Evolutionary conservation across 1,140 invertebrate species (phyloP), one percentile per base, ranked within the genome.

Genomic region (Coelopa frigida): DNA sequence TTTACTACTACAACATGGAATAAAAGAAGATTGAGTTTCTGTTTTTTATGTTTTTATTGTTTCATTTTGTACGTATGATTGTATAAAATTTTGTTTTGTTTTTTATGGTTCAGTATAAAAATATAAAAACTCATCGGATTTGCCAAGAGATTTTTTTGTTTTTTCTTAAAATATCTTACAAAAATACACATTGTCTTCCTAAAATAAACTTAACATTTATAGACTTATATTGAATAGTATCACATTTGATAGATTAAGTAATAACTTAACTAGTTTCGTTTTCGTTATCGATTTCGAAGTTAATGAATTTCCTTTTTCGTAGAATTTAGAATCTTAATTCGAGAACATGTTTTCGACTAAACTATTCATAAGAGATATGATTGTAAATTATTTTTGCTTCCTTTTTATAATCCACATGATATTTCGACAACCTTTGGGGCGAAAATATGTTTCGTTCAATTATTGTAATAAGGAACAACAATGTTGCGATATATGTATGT

Each of bases 381-480:
- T 20, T 43, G 14, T 24, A 23, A 15, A 14, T 31, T 5, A 31
- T 17, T 42, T 12, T 17, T 42, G 23, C 29, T 26, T n/a, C n/a
- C n/a, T n/a, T n/a, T n/a, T n/a, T n/a, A n/a, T n/a, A n/a, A n/a
- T n/a, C n/a, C n/a, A n/a, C n/a, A n/a, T n/a, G n/a, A n/a, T n/a
- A n/a, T n/a, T n/a, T n/a, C n/a, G n/a, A n/a, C n/a, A n/a, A n/a
- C n/a, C n/a, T n/a, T n/a, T 29, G 7, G 27, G 27, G 7, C n/a
- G n/a, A 24, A 22, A 43, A 31, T 44, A 22, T 20, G 27, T 22
- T 29, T n/a, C 27, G 27, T 14, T 29, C 14, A 29, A 32, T 40
- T 47, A 40, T 47, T 40, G 45, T 40, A 23, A 32, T 36, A 50
- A 50, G 48, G 48, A 50, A 50, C 48, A 50, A 46, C 29, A 41